Percentiles rank a stretch among this genome's conserved stretches.
Evolutionary conservation across 53 echinoderm and acorn worm species (phyloP).

Genomic region (Apostichopus leukothele): DNA sequence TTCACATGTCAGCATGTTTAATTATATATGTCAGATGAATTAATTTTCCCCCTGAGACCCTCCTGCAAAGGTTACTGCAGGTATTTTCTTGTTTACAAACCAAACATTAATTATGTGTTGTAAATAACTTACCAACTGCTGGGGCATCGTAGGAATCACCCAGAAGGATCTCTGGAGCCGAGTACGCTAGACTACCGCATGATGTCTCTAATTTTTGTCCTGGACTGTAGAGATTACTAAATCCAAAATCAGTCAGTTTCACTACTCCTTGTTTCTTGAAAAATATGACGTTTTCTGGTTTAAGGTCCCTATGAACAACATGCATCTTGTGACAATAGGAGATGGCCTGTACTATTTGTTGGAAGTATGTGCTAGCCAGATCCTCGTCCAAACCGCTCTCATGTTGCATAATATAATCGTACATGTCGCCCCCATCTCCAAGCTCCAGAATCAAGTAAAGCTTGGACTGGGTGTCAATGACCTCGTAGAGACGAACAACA

Average conservation of each 20-base stretch:
- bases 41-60: too few relatives aligned
- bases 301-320: constrained; percentile 93
- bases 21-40: too few relatives aligned
- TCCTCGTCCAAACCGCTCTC: constrained; percentile 92
- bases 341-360: constrained; percentile 91
- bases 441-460: constrained; percentile 94
- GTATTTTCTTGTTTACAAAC: background rate
- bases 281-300: constrained; percentile 98
- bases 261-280: constrained; percentile 94
- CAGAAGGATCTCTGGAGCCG: constrained; percentile 96
- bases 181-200: constrained; percentile 96
- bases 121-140: constrained; percentile 83
- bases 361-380: constrained; percentile 88
- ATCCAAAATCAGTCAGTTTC: constrained; percentile 97
- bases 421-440: constrained; percentile 99
- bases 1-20: too few relatives aligned
- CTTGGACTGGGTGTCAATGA: constrained; percentile 97
- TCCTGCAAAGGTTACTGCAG: too few relatives aligned
- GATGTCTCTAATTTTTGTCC: constrained; percentile 96
- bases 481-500: constrained; percentile 94
- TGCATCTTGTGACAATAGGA: constrained; percentile 98
- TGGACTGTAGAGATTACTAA: constrained; percentile 87
- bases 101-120: background rate
- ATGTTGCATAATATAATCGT: constrained; percentile 98
- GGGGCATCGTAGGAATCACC: constrained; percentile 99